Percentiles rank a stretch among this genome's conserved stretches.
phyloP scores from a whole-genome alignment of 1,140 invertebrate species.

The Dreissena polymorpha region DNA sequence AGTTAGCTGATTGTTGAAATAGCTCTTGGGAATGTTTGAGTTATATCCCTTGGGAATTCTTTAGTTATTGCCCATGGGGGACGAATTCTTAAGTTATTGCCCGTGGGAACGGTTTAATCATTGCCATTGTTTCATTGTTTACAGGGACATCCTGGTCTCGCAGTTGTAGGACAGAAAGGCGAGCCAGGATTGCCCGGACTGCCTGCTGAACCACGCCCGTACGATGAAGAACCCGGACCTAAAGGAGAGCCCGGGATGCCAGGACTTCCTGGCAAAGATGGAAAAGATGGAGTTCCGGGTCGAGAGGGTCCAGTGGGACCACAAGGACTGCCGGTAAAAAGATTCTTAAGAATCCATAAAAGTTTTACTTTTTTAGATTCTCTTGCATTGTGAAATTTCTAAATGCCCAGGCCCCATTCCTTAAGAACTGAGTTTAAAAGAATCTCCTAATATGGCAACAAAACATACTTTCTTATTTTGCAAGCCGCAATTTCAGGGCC shows the following conservation, averaged over 20 bases:
- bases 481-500: constrained; percentile 1
- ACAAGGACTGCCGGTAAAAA: not conserved
- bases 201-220: constrained; percentile 17
- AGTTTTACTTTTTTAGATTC: not conserved
- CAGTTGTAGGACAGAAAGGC: constrained; percentile 33
- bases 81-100: too few relatives aligned
- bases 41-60: not conserved
- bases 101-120: too few relatives aligned
- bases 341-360: not conserved
- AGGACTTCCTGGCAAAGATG: constrained; percentile 37
- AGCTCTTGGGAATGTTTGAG: too few relatives aligned
- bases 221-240: constrained; percentile 30
- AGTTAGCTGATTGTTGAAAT: too few relatives aligned
- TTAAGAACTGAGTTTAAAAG: too few relatives aligned
- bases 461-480: too few relatives aligned
- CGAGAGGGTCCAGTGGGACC: constrained; percentile 33
- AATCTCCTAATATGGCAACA: not conserved
- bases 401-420: not conserved
- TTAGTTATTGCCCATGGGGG: too few relatives aligned
- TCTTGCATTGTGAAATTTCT: not conserved
- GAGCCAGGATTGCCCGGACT: constrained; percentile 33
- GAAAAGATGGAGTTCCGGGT: constrained; percentile 30
- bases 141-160: constrained; percentile 39
- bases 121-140: not conserved
- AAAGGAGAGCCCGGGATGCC: constrained; percentile 36